These are phyloP conservation scores for Cuniculus paca DNA, from an alignment of 2,797 vertebrate species.

Conservation along the genomic window DNA sequence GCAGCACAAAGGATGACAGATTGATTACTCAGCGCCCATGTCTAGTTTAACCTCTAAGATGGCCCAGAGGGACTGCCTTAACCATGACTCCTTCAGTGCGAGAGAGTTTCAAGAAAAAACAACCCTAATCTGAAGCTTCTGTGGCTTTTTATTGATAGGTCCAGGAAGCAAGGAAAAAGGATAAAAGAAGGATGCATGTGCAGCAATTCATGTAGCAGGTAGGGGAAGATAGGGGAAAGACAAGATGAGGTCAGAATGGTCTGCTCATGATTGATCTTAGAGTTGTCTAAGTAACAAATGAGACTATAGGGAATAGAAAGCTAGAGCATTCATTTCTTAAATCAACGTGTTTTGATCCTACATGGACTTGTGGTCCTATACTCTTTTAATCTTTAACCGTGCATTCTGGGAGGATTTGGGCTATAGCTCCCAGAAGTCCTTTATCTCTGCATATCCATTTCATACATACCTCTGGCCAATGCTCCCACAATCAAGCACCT, in stretches of 20 bases:
- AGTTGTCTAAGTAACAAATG: neutral
- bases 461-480: neutral
- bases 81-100: neutral
- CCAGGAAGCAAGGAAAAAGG: neutral
- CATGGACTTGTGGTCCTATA: neutral
- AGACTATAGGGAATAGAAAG: neutral
- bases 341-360: neutral
- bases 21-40: neutral
- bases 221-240: neutral
- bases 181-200: neutral
- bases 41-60: neutral
- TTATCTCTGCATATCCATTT: neutral
- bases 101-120: neutral
- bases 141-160: neutral
- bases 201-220: neutral
- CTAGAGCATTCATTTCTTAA: neutral
- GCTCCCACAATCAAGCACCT: neutral
- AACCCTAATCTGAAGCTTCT: neutral
- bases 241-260: neutral
- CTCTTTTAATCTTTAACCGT: neutral
- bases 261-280: neutral
- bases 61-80: neutral
- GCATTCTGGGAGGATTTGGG: neutral
- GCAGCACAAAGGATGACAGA: neutral
- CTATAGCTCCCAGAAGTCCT: neutral